A percentile compares a stretch with the other conserved stretches of the same genome.
Conservation (phyloP, 2,888 invertebrate species). For the Stenchaetothrips biformis region DNA sequence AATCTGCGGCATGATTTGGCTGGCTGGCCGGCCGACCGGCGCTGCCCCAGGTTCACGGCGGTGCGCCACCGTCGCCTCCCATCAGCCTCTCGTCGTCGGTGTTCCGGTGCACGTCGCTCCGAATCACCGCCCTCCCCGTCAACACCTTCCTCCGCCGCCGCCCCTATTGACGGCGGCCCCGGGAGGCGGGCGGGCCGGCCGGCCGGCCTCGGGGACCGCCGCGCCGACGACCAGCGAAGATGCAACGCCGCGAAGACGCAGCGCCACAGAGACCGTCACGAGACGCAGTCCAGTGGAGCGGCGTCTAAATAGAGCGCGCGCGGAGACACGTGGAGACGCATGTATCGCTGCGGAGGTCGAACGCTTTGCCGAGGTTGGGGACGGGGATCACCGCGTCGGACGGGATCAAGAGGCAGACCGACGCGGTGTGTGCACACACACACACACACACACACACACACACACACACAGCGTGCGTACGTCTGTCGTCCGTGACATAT, state of each 20-base stretch:
- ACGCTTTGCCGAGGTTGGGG: background rate
- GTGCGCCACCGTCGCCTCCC: background rate
- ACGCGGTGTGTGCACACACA: constrained; percentile 22
- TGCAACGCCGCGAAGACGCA: too few species aligned
- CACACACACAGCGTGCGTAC: background rate
- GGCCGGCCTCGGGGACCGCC: too few species aligned
- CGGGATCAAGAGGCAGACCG: background rate
- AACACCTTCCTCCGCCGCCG: constrained; percentile 1
- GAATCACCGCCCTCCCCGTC: constrained; percentile 29
- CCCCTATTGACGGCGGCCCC: background rate
- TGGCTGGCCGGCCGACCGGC: too few species aligned
- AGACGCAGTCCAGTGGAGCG: too few species aligned
- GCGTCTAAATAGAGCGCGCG: too few species aligned
- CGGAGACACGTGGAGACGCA: too few species aligned
- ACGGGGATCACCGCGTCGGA: background rate
- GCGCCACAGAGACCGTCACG: too few species aligned
- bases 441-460: background rate
- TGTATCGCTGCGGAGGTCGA: background rate
- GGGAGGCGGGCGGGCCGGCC: too few species aligned
- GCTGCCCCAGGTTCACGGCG: too few species aligned
- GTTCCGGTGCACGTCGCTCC: constrained; percentile 28
- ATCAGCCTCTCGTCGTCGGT: background rate
- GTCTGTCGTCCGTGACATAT: constrained; percentile 19
- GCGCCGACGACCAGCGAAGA: too few species aligned
- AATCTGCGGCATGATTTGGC: background rate